phyloP scores from a whole-genome alignment of 2,888 invertebrate species.

The Zonitis immaculata region DNA sequence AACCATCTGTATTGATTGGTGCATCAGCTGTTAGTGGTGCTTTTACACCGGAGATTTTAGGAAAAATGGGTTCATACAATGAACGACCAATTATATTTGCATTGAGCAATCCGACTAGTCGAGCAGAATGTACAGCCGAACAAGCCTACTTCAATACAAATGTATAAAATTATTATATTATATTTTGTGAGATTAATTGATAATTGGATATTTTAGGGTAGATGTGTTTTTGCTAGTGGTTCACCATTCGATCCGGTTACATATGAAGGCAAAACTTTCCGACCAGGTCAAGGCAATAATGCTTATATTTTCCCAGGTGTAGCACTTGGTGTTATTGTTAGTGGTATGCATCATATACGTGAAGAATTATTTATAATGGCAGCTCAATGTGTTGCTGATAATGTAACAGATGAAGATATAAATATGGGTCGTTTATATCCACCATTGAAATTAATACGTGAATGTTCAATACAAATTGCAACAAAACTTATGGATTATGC shows the following conservation, averaged over 20 bases:
- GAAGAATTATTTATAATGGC: constrained; percentile 91
- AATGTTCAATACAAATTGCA: constrained; percentile 86
- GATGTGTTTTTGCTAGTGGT: constrained; percentile 91
- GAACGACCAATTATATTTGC: constrained; percentile 92
- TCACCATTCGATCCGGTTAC: constrained; percentile 90
- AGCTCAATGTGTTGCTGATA: constrained; percentile 75
- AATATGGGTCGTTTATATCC: constrained; percentile 87
- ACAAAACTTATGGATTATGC: constrained; percentile 75
- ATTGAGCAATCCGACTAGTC: constrained; percentile 95
- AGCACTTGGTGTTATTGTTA: constrained; percentile 84
- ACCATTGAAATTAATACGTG: constrained; percentile 74
- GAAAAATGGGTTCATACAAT: constrained; percentile 79
- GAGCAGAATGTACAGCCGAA: constrained; percentile 99
- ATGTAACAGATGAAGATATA: constrained; percentile 78
- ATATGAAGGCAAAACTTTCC: constrained; percentile 70
- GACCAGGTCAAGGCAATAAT: constrained; percentile 98
- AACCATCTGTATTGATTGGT: constrained; percentile 89
- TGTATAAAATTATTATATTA: constrained; percentile 52
- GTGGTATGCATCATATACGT: constrained; percentile 83
- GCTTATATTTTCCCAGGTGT: constrained; percentile 97
- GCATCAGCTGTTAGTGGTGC: constrained; percentile 92
- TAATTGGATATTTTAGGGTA: constrained; percentile 61
- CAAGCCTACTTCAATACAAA: constrained; percentile 85
- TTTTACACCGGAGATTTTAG: constrained; percentile 84
- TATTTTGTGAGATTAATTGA: neutral